A percentile compares a stretch with the other conserved stretches of the same genome.
Conservation (phyloP, 2,888 invertebrate species). For the Tridacna crocea region DNA sequence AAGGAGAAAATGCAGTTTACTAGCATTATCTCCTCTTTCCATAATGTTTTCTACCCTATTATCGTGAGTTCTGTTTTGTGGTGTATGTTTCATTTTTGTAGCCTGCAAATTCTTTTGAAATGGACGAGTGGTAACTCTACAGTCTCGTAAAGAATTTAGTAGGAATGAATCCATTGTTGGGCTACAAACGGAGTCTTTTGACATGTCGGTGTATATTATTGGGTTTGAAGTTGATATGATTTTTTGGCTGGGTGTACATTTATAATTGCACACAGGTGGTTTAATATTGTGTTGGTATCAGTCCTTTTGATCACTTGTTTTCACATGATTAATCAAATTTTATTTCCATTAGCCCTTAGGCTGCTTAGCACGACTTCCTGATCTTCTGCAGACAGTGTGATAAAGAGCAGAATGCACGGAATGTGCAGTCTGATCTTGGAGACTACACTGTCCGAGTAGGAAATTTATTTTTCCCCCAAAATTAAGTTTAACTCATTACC, state of each 20-base stretch:
- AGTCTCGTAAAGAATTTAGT: no score
- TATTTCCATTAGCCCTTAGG: conserved; percentile 15
- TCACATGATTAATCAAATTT: conserved; percentile 27
- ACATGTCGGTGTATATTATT: not conserved
- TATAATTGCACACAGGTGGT: conserved; percentile 15
- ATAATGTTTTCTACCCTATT: no score
- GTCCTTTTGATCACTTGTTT: conserved; percentile 6
- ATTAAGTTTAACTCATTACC: not conserved
- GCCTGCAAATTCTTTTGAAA: no score
- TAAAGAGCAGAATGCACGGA: not conserved
- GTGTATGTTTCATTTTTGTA: no score
- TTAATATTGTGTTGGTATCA: conserved; percentile 18
- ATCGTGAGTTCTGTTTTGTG: no score
- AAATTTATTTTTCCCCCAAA: not conserved
- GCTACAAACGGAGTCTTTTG: not conserved
- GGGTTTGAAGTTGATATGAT: not conserved
- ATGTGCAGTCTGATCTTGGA: not conserved
- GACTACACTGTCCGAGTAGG: no score
- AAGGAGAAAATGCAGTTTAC: no score
- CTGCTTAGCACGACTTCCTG: not conserved
- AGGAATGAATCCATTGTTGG: not conserved
- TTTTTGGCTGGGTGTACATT: conserved; percentile 4
- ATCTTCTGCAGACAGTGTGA: not conserved
- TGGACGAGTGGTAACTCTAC: no score
- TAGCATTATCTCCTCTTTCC: no score